A percentile compares a stretch with the other conserved stretches of the same genome.
phyloP scores from a whole-genome alignment of 2,113 vertebrate species.

The Entomyzon cyanotis region DNA sequence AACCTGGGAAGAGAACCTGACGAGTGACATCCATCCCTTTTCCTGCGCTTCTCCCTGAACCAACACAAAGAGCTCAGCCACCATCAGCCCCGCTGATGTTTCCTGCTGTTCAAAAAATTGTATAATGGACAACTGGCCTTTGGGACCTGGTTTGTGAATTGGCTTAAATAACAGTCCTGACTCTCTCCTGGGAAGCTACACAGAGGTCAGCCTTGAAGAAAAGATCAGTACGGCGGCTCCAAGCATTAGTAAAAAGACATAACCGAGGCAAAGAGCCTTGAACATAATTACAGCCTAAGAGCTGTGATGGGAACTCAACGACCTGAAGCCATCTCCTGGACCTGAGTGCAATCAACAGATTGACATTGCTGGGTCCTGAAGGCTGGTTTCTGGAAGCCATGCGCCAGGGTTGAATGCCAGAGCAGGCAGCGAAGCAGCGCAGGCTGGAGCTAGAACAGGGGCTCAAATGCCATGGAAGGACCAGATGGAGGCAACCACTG shows the following conservation, averaged over 20 bases:
- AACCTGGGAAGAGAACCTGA: not conserved
- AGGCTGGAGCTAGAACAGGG: not conserved
- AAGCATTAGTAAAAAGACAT: slow-evolving; percentile 21
- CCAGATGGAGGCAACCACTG: slow-evolving; percentile 59
- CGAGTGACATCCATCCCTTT: not conserved
- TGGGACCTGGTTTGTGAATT: not conserved
- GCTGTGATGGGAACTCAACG: not conserved
- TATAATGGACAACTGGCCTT: slow-evolving; percentile 16
- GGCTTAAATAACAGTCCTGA: slow-evolving; percentile 31
- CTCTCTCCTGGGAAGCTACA: slow-evolving; percentile 4
- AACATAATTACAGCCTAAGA: slow-evolving; percentile 48
- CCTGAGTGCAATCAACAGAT: slow-evolving; percentile 17
- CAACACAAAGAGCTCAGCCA: not conserved
- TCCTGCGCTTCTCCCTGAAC: not conserved
- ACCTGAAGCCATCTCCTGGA: slow-evolving; percentile 29
- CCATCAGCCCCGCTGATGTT: not conserved
- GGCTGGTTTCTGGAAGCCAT: slow-evolving; percentile 5
- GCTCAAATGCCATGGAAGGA: slow-evolving; percentile 6
- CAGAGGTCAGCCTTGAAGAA: slow-evolving; percentile 37
- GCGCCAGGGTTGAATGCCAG: not conserved
- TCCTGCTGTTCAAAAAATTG: not conserved
- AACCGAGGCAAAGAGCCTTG: slow-evolving; percentile 25
- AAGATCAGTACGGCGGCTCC: not conserved
- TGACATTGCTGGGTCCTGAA: slow-evolving; percentile 30
- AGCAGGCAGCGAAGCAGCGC: not conserved